phyloP scores from a whole-genome alignment of 2,888 invertebrate species.

The Himalopsyche tibetana region DNA sequence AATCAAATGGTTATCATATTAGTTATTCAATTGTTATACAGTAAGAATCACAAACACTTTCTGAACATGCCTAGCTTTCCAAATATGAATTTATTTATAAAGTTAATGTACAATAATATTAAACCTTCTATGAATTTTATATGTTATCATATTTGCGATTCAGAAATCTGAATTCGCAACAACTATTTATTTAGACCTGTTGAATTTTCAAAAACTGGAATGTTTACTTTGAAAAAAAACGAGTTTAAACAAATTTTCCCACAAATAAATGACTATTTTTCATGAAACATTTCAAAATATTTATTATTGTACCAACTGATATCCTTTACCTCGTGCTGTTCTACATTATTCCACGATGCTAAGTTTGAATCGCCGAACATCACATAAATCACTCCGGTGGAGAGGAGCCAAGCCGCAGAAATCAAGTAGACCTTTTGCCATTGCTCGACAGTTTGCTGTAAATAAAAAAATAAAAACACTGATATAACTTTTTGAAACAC shows the following conservation, averaged over 20 bases:
- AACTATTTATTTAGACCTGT: background rate
- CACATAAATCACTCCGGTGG: constrained; percentile 75
- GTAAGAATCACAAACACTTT: too few species aligned
- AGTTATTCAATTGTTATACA: too few species aligned
- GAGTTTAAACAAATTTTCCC: background rate
- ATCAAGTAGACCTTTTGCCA: constrained; percentile 81
- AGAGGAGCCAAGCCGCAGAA: constrained; percentile 74
- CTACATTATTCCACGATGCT: constrained; percentile 77
- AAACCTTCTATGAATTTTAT: background rate
- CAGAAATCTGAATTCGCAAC: background rate
- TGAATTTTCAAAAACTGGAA: constrained; percentile 5
- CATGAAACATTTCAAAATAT: constrained; percentile 1
- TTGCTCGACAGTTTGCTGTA: constrained; percentile 78
- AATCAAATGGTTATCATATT: too few species aligned
- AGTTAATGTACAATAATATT: constrained; percentile 20
- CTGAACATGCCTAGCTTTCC: constrained; percentile 32
- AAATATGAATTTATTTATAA: constrained; percentile 15
- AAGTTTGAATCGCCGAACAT: constrained; percentile 77
- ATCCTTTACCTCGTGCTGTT: constrained; percentile 37
- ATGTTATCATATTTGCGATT: background rate
- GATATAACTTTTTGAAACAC: too few species aligned
- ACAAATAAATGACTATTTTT: constrained; percentile 37
- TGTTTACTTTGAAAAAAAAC: background rate
- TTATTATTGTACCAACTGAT: background rate
- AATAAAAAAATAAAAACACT: constrained; percentile 62